Conservation (phyloP, 2,888 invertebrate species). For the Anarsia innoxiella region DNA sequence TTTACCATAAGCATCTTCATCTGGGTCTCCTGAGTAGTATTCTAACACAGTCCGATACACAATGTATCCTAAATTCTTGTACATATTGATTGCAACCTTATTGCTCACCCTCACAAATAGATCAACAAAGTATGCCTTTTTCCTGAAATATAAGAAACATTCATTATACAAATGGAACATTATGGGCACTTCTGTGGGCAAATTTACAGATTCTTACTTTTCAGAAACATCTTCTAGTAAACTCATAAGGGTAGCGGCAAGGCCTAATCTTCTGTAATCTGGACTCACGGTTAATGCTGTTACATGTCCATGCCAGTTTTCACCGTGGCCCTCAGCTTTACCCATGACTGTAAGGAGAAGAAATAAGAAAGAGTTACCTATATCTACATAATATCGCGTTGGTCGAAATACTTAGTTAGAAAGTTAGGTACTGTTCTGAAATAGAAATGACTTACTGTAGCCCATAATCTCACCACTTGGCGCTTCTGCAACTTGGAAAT, state of each 20-base stretch:
- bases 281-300: constrained; percentile 98
- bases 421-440: too few species aligned
- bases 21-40: constrained; percentile 98
- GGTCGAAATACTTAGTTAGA: too few species aligned
- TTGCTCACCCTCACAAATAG: constrained; percentile 98
- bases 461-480: constrained; percentile 98
- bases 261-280: constrained; percentile 91
- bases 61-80: constrained; percentile 95
- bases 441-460: constrained; percentile 86
- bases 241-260: constrained; percentile 95
- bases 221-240: constrained; percentile 97
- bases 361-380: not conserved
- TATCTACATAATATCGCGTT: too few species aligned
- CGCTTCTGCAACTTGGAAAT: constrained; percentile 97
- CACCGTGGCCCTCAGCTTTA: constrained; percentile 96
- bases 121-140: constrained; percentile 97
- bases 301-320: constrained; percentile 99
- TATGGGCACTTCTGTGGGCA: not conserved
- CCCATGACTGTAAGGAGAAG: constrained; percentile 89
- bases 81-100: constrained; percentile 98
- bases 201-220: too few species aligned
- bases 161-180: not conserved
- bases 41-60: constrained; percentile 97
- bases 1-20: constrained; percentile 98
- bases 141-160: constrained; percentile 78